A percentile compares a stretch with the other conserved stretches of the same genome.
These are phyloP conservation scores for Enteromius trimaculatus DNA, from an alignment of 2,797 vertebrate species.

Conservation along the genomic window DNA sequence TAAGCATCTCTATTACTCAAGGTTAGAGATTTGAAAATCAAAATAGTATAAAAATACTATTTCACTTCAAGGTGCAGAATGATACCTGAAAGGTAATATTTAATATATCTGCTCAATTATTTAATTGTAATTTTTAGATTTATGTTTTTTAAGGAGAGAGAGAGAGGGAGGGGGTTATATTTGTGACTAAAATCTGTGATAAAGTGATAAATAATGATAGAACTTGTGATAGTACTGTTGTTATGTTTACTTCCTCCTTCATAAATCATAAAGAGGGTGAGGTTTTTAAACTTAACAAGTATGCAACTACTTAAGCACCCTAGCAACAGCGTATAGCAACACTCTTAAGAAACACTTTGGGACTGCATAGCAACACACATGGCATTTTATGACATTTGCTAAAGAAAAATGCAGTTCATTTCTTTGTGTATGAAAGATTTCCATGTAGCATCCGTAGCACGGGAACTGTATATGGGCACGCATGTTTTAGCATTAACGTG, in stretches of 20 bases:
- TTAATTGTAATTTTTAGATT: neutral
- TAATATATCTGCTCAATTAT: neutral
- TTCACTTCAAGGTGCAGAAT: neutral
- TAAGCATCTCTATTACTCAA: neutral
- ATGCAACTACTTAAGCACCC: neutral
- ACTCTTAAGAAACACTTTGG: neutral
- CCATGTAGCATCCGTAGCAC: neutral
- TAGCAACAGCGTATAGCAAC: neutral
- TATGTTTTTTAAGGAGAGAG: too few species aligned
- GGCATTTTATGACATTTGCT: constrained; percentile 11
- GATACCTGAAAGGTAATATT: neutral
- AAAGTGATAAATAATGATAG: neutral
- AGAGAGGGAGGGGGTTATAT: neutral
- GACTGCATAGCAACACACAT: neutral
- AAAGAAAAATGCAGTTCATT: neutral
- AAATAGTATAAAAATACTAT: neutral
- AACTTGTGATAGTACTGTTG: neutral
- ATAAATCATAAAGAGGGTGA: constrained; percentile 1
- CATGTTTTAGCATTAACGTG: constrained; percentile 8
- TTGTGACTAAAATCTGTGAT: neutral
- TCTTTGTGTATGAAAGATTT: neutral
- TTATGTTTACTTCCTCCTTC: neutral
- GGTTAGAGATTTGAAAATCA: neutral
- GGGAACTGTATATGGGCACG: constrained; percentile 6
- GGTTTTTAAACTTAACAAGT: neutral